Evolutionary conservation across 1,140 invertebrate species (phyloP).

Genomic region (Oreohelix idahoensis): DNA sequence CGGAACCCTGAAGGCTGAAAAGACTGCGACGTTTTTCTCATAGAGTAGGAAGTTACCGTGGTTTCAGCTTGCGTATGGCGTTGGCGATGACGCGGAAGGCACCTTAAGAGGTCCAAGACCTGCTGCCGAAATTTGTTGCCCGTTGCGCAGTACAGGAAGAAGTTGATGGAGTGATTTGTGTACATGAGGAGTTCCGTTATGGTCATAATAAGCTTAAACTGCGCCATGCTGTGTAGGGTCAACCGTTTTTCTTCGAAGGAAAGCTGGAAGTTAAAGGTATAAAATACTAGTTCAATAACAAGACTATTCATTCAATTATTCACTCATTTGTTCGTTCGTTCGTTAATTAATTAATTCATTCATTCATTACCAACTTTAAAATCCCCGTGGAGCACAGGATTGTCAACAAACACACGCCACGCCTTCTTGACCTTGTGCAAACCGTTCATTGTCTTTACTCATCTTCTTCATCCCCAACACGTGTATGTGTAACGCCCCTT

Average conservation of each 20-base stretch:
- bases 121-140: constrained; percentile 68
- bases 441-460: too few species aligned
- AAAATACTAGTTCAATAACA: too few species aligned
- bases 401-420: too few species aligned
- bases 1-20: background rate
- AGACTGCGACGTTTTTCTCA: constrained; percentile 9
- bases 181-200: constrained; percentile 71
- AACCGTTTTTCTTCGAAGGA: background rate
- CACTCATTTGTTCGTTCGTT: too few species aligned
- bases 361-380: too few species aligned
- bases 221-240: constrained; percentile 36
- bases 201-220: constrained; percentile 58
- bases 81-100: background rate
- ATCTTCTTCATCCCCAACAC: too few species aligned
- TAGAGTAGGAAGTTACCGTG: background rate
- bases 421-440: too few species aligned
- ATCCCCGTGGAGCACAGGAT: too few species aligned
- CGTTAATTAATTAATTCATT: too few species aligned
- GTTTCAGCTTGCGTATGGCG: background rate
- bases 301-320: too few species aligned
- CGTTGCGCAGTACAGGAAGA: constrained; percentile 72
- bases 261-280: background rate
- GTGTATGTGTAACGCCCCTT: too few species aligned
- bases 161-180: constrained; percentile 73
- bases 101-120: constrained; percentile 24